Evolutionary conservation across 1,140 invertebrate genomes (phyloP), one percentile per base, ranked within the genome.

Genomic region (Kradibia gibbosae): DNA sequence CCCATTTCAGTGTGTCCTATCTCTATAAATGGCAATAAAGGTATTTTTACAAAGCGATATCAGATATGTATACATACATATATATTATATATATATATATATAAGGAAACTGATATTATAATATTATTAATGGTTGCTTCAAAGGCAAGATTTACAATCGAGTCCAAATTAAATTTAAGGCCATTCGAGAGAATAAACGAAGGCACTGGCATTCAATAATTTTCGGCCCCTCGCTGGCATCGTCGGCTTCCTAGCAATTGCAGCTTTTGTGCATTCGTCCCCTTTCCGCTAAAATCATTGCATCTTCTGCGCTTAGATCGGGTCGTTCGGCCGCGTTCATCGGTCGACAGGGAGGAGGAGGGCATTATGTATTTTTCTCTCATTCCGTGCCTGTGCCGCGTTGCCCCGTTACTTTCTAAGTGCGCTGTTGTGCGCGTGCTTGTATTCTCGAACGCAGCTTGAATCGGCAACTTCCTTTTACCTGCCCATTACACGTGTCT

Each of bases 381-480:
- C 74, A 17, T 73, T 73, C 45, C 10, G 34, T 22, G 17, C 25
- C 1, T 22, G 55, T 11, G 55, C n/a, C 39, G 53, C 20, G 45
- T 48, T 71, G 57, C 65, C 53, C 80, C 80, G 80, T 82, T 82
- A 82, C 80, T 82, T 82, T 81, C 73, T 74, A 80, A 73, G 67
- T 45, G 36, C 28, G 53, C 45, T 53, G 65, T 53, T 11, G 8
- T 31, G 2, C 50, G 36, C 77, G 34, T 53, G 36, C 25, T 17
- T 55, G 53, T 34, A 39, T 39, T 34, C 22, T 34, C 65, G 22
- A n/a, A 55, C 34, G 48, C 60, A 45, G n/a, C 17, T n/a, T n/a
- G 25, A 28, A 13, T 11, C 22, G 1, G 36, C 57, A 36, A 25
- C 57, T 17, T 77, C 13, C 34, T 42, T 60, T 25, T 65, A 65